phyloP scores from a whole-genome alignment of 2,797 vertebrate genomes.

The Cirrhinus molitorella region DNA sequence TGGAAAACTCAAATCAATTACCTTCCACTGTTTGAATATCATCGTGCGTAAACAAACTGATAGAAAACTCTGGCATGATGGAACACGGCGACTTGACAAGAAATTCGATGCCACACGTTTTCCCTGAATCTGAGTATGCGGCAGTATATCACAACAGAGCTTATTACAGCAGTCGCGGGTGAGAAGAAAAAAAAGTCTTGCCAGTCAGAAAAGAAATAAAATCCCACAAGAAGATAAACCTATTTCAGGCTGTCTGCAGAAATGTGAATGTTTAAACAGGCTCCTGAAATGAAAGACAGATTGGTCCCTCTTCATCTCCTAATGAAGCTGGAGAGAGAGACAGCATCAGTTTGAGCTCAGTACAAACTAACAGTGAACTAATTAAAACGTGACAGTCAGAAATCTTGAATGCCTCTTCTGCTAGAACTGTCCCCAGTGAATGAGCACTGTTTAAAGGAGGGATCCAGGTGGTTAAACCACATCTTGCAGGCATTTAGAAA shows the following conservation, averaged over 20 bases:
- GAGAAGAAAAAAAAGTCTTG: neutral
- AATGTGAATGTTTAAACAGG: slow-evolving; percentile 39
- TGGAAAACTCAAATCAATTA: slow-evolving; percentile 49
- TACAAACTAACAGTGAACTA: slow-evolving; percentile 41
- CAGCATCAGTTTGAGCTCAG: slow-evolving; percentile 21
- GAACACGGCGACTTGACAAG: slow-evolving; percentile 20
- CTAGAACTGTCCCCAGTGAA: slow-evolving; percentile 27
- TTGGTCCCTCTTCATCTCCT: slow-evolving; percentile 38
- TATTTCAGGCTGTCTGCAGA: slow-evolving; percentile 33
- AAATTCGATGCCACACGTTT: slow-evolving; percentile 44
- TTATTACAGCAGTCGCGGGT: slow-evolving; percentile 11
- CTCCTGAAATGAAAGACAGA: slow-evolving; percentile 42
- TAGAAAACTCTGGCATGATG: neutral
- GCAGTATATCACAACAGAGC: neutral
- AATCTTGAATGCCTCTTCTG: slow-evolving; percentile 29
- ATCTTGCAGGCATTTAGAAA: slow-evolving; percentile 16
- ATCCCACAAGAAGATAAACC: slow-evolving; percentile 37
- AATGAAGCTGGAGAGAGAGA: slow-evolving; percentile 37
- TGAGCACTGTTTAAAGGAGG: slow-evolving; percentile 27
- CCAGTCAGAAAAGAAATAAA: slow-evolving; percentile 40
- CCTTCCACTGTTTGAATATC: slow-evolving; percentile 8
- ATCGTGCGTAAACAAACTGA: slow-evolving; percentile 10
- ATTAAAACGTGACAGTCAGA: slow-evolving; percentile 47
- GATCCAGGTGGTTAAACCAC: slow-evolving; percentile 26
- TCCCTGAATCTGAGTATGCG: slow-evolving; percentile 12